phyloP scores from a whole-genome alignment of 1,140 invertebrate genomes.

The Ips nitidus region DNA sequence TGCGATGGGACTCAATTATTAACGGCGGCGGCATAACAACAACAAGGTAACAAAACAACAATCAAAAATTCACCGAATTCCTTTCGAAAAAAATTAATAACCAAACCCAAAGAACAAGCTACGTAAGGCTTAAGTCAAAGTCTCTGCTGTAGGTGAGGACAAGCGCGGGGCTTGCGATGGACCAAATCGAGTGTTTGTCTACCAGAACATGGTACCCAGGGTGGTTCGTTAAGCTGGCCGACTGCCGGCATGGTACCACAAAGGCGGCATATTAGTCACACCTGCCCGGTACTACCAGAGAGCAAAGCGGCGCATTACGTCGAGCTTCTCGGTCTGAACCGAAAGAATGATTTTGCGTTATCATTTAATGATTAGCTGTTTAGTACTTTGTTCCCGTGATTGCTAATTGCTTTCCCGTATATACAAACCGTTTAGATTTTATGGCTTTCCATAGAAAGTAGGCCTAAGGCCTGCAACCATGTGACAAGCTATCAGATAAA shows the following conservation, averaged over 20 bases:
- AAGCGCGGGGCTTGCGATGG: constrained; percentile 32
- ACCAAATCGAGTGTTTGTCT: constrained; percentile 19
- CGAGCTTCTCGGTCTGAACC: constrained; percentile 37
- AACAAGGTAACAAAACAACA: constrained; percentile 3
- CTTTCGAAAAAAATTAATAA: constrained; percentile 47
- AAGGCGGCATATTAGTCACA: constrained; percentile 50
- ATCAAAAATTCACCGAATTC: constrained; percentile 44
- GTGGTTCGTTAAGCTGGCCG: constrained; percentile 35
- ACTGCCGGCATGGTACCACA: constrained; percentile 46
- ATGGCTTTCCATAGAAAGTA: no score
- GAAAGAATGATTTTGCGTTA: constrained; percentile 51
- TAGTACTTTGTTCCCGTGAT: no score
- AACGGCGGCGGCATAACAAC: constrained; percentile 6
- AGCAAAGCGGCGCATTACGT: constrained; percentile 37
- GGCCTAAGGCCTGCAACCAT: no score
- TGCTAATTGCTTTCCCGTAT: no score
- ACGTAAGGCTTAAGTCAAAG: constrained; percentile 47
- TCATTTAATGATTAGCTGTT: constrained; percentile 47
- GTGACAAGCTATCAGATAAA: no score
- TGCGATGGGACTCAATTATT: background rate
- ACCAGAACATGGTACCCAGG: background rate
- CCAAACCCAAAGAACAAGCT: constrained; percentile 46
- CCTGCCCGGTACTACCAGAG: constrained; percentile 48
- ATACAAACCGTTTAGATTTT: no score
- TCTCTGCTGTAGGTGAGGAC: constrained; percentile 49